Percentiles rank a stretch among this genome's conserved stretches.
Evolutionary conservation across 1,140 invertebrate genomes (phyloP).

Genomic region (Bombus superbus): DNA sequence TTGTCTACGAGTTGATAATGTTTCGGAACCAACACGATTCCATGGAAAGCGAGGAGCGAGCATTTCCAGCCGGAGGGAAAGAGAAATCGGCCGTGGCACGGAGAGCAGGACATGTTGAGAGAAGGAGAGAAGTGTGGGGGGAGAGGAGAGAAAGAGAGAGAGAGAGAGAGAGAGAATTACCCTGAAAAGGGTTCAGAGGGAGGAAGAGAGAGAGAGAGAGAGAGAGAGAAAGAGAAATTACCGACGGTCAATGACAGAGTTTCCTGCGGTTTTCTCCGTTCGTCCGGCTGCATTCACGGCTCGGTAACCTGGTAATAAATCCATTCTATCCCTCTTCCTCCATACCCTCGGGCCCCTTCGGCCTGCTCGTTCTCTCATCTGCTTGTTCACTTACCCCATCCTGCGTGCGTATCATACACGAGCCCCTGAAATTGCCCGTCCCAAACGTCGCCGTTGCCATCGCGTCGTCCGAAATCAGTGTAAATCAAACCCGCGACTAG

Average conservation of each 20-base stretch:
- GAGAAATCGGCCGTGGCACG: not conserved
- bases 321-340: slow-evolving; percentile 40
- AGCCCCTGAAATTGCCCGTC: slow-evolving; percentile 47
- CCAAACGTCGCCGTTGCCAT: not conserved
- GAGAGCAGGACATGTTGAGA: slow-evolving; percentile 11
- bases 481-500: slow-evolving; percentile 74
- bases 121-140: not conserved
- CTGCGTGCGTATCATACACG: slow-evolving; percentile 29
- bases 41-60: slow-evolving; percentile 34
- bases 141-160: not conserved
- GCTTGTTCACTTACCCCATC: slow-evolving; percentile 41
- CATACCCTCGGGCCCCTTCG: not conserved
- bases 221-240: slow-evolving; percentile 65
- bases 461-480: slow-evolving; percentile 69
- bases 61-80: not conserved
- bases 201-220: not conserved
- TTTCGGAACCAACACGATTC: slow-evolving; percentile 55
- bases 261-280: slow-evolving; percentile 73
- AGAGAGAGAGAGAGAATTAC: not conserved
- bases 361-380: slow-evolving; percentile 29
- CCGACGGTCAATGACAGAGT: slow-evolving; percentile 70
- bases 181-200: not conserved
- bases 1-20: slow-evolving; percentile 66
- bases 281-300: slow-evolving; percentile 69
- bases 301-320: slow-evolving; percentile 72